Evolutionary conservation across 2,113 vertebrate genomes (phyloP).

Genomic region (Xiphorhynchus elegans): DNA sequence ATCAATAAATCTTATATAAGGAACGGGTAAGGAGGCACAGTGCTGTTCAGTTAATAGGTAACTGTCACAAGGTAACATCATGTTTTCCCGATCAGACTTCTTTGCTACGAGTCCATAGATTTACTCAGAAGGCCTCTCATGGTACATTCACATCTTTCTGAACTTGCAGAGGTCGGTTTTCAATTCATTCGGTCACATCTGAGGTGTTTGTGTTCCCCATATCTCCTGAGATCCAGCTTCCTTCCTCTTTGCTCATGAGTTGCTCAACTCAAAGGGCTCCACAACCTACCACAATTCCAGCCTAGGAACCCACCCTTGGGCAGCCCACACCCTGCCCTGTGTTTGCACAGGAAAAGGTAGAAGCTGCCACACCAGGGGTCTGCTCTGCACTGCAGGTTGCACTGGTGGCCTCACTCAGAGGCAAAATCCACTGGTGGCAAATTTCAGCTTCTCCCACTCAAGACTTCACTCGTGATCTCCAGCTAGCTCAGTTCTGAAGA

Average conservation of each 20-base stretch:
- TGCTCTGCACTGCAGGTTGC: background rate
- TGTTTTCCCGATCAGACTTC: background rate
- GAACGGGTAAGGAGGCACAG: background rate
- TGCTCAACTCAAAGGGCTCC: background rate
- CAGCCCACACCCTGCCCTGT: background rate
- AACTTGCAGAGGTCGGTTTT: background rate
- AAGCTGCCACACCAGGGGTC: fast-evolving
- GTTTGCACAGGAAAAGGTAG: background rate
- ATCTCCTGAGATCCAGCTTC: background rate
- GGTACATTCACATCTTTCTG: fast-evolving
- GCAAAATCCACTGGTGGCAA: background rate
- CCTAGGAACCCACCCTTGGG: background rate
- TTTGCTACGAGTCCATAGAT: background rate
- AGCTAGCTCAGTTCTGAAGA: background rate
- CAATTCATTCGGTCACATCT: background rate
- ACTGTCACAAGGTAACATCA: background rate
- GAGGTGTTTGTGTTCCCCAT: background rate
- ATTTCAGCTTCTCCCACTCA: background rate
- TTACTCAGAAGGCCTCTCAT: background rate
- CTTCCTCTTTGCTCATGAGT: background rate
- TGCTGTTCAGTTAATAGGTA: background rate
- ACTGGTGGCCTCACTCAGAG: background rate
- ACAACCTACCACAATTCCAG: background rate
- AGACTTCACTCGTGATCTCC: background rate
- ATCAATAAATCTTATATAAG: background rate